Conservation (phyloP, 2,113 vertebrate genomes). For the Xyrauchen texanus region DNA sequence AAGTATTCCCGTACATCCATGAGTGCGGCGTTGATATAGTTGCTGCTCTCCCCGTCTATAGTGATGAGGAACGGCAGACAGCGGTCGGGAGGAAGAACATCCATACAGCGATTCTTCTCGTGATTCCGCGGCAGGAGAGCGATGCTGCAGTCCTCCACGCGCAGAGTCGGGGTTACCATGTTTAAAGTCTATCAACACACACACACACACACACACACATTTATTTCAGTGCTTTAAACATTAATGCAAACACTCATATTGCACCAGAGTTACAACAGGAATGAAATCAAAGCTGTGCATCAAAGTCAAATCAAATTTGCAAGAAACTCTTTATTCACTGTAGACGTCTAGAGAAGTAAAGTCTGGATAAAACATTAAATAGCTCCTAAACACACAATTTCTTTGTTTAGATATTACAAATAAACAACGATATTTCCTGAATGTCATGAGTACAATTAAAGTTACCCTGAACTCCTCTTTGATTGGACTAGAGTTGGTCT, state of each 20-base stretch:
- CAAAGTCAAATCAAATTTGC: too few species aligned
- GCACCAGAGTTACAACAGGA: too few species aligned
- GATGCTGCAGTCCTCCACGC: conserved; percentile 98
- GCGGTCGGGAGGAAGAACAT: conserved; percentile 94
- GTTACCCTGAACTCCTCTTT: conserved; percentile 98
- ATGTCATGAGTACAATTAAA: neutral
- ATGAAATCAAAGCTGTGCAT: too few species aligned
- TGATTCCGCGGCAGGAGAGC: conserved; percentile 94
- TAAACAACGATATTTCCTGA: too few species aligned
- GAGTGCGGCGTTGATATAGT: conserved; percentile 97
- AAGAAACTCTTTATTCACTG: too few species aligned
- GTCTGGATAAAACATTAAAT: too few species aligned
- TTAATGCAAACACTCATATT: too few species aligned
- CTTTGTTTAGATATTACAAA: too few species aligned
- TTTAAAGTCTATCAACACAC: conserved; percentile 84
- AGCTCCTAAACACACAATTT: too few species aligned
- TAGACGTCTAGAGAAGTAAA: too few species aligned
- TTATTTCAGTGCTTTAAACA: too few species aligned
- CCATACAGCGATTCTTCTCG: conserved; percentile 98
- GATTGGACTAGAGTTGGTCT: conserved; percentile 98
- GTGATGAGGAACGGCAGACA: conserved; percentile 99
- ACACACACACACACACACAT: conserved; percentile 15
- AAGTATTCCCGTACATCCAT: conserved; percentile 87
- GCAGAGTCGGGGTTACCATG: conserved; percentile 94
- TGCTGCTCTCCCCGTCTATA: conserved; percentile 97